Base-by-base conservation (phyloP, 2,888 invertebrate species). In the Molanna angustata region DNA sequence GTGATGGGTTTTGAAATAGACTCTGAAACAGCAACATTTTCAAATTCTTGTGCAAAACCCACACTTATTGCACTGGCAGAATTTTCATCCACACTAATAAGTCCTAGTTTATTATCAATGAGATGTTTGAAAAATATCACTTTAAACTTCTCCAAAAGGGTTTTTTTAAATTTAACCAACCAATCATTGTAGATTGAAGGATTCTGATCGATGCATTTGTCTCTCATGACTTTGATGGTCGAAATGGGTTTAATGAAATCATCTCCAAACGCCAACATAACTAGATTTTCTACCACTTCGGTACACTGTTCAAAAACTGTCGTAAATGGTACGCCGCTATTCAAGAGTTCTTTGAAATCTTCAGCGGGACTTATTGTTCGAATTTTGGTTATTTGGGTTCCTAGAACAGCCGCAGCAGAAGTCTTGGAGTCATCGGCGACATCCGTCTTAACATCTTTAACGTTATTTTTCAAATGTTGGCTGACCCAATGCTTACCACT, bases 331-430 rank as follows among this genome's bases (percentile, higher is more conserved):
- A 70, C 72, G 9, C 73, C 78, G 61, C 67, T 64, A 11, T 64
- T 64, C 43, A 71, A 66, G 49, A 85, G 70, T 16, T 64, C 62
- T 56, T 67, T 67, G 61, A 80, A 87, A 64, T 87, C 86, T 48
- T 74, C 73, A 3, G 79, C 72, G 0, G 87, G 86, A 21, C 77
- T 76, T 2, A 79, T 65, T 4, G 82, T 79, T 0, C 86, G 81
- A 47, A 87, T 79, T 47, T 62, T 67, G 21, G 60, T 65, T n/a
- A 67, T 61, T 47, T 63, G 62, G 35, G 47, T 48, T 19, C 45
- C 40, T 16, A 64, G 44, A 16, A 56, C 58, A 14, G 54, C 59
- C 2, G 37, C 3, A n/a, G 35, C 44, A 13, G 45, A 21, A 9
- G 41, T 33, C 27, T 46, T 31, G 31, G 52, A 13, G 33, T 31